phyloP scores from a whole-genome alignment of 2,797 vertebrate species.

The Falco cherrug region DNA sequence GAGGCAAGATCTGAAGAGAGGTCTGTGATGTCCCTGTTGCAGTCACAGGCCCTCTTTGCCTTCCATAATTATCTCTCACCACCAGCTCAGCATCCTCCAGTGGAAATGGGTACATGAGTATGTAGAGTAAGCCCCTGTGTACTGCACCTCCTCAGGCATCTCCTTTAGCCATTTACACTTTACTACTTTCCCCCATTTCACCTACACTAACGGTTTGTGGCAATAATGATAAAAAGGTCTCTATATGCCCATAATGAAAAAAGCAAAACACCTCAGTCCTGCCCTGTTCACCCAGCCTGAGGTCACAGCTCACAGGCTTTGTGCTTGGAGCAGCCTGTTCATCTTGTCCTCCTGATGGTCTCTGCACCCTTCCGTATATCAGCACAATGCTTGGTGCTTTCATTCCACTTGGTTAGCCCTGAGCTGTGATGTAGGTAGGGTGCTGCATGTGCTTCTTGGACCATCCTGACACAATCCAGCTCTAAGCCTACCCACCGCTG shows the following conservation, averaged over 20 bases:
- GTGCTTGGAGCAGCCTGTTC: neutral
- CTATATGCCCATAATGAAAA: neutral
- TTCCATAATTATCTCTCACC: neutral
- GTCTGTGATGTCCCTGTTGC: neutral
- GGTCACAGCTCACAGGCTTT: neutral
- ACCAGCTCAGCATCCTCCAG: neutral
- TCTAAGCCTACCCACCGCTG: neutral
- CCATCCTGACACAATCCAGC: neutral
- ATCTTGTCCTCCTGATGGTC: neutral
- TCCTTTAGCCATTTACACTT: neutral
- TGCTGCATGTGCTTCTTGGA: neutral
- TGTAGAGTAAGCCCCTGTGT: neutral
- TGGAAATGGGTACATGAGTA: neutral
- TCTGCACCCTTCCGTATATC: rapidly evolving
- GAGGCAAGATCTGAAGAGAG: neutral
- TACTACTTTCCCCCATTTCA: neutral
- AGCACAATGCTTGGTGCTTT: neutral
- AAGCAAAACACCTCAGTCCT: neutral
- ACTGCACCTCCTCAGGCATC: neutral
- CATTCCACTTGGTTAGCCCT: neutral
- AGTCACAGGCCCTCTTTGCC: neutral
- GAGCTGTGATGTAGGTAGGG: neutral
- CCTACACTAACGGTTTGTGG: neutral
- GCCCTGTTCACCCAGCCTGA: neutral
- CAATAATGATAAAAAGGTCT: neutral